Conservation (phyloP, 2,797 vertebrate genomes). For the Rhinichthys osculus region DNA sequence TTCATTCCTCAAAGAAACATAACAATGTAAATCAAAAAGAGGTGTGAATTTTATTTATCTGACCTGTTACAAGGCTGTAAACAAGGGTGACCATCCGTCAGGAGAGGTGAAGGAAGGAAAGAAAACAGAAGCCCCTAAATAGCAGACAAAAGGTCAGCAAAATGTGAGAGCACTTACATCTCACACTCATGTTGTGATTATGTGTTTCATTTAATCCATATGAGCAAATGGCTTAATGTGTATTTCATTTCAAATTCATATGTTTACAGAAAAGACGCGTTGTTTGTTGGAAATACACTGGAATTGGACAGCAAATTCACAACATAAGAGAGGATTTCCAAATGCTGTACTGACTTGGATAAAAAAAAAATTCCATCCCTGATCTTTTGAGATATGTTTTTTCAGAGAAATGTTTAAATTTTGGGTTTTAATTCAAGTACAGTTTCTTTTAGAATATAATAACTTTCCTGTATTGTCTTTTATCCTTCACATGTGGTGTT, state of each 20-base stretch:
- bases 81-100: slow-evolving; percentile 8
- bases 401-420: neutral
- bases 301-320: neutral
- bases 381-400: neutral
- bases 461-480: slow-evolving; percentile 25
- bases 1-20: neutral
- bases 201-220: slow-evolving; percentile 4
- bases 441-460: slow-evolving; percentile 5
- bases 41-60: slow-evolving; percentile 36
- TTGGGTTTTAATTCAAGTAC: neutral
- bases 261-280: neutral
- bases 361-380: neutral
- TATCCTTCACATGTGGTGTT: slow-evolving; percentile 22
- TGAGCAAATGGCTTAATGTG: neutral
- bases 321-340: neutral
- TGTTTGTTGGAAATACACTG: neutral
- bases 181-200: neutral
- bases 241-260: neutral
- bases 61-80: slow-evolving; percentile 29
- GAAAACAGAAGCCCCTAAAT: neutral
- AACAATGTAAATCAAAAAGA: neutral
- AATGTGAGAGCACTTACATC: slow-evolving; percentile 12
- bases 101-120: slow-evolving; percentile 15
- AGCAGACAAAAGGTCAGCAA: slow-evolving; percentile 46
- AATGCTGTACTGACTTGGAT: neutral